Percentiles rank a stretch among this genome's conserved stretches.
phyloP scores from a whole-genome alignment of 2,888 invertebrate species.

The Leucophenga montana region DNA sequence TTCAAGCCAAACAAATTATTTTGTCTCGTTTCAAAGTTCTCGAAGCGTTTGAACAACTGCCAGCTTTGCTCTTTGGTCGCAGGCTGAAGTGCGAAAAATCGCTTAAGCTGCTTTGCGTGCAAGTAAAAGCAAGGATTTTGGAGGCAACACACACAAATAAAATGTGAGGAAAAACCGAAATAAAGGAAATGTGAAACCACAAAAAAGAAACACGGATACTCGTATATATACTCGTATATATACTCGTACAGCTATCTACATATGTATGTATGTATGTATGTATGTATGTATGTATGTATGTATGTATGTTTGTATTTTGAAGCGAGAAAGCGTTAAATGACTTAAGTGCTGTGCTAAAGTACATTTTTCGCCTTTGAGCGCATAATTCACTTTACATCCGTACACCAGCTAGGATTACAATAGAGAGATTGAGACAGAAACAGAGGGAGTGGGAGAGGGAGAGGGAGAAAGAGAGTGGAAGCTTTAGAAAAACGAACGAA shows the following conservation, averaged over 20 bases:
- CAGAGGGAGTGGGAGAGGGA: too few relatives aligned
- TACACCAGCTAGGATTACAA: too few relatives aligned
- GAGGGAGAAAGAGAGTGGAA: too few relatives aligned
- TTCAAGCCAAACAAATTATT: too few relatives aligned
- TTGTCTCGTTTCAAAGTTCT: background rate
- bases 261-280: background rate
- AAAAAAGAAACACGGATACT: background rate
- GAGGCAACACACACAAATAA: background rate
- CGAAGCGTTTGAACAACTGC: conserved; percentile 40
- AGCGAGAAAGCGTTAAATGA: conserved; percentile 27
- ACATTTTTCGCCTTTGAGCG: conserved; percentile 50
- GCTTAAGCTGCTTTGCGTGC: background rate
- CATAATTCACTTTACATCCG: conserved; percentile 54
- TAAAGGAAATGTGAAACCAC: background rate
- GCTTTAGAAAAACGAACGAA: too few relatives aligned
- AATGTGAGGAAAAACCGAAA: background rate
- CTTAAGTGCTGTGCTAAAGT: conserved; percentile 39
- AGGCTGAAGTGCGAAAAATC: background rate
- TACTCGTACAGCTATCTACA: background rate
- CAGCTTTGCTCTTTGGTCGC: conserved; percentile 40
- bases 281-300: background rate
- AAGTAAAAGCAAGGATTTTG: background rate
- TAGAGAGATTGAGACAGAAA: too few relatives aligned
- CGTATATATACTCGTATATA: too few relatives aligned
- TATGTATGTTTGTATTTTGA: background rate